Evolutionary conservation across 1,140 invertebrate genomes (phyloP), one percentile per base, ranked within the genome.

Genomic region (honey bee (Apis mellifera)): DNA sequence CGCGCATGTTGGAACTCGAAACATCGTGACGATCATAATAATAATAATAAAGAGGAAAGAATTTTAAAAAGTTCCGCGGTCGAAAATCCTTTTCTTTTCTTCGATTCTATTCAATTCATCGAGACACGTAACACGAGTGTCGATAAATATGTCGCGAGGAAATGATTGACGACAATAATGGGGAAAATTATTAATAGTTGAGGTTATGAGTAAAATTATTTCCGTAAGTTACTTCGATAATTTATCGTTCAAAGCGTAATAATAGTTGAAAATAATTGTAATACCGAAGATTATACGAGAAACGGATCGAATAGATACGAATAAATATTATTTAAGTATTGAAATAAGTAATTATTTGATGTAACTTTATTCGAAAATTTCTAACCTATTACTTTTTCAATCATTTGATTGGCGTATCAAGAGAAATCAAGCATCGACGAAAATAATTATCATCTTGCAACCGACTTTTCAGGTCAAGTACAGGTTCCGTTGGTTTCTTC

Each of bases 11-110:
- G 74, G 60, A 71, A 59, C 83, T 60, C 65, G 65, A 62, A 32
- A 68, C 52, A 26, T 60, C 72, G 86, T 72, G 83, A 79, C 68
- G 19, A 19, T 13, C 83, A 87, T 87, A 62, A 79, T 57, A 80
- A 88, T 66, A 42, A 42, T 23, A n/a, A n/a, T n/a, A n/a, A n/a
- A 21, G 11, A 7, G 32, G 50, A 50, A 23, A 42, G 70, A 68
- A 60, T 57, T 78, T n/a, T 80, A n/a, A 69, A 78, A 81, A 78
- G 54, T 21, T 59, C 19, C 70, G 48, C 8, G 11, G 0, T 2
- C 19, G 13, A 23, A 21, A 52, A 26, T 4, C 19, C 11, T 8
- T 70, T 9, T 15, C 15, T 3, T 19, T 42, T 8, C 7, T n/a
- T 23, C 64, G 1, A 12, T 1, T 42, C 13, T 7, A 21, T 52